These are phyloP conservation scores for Sternarchorhynchus goeldii DNA, from an alignment of 2,797 vertebrate species.

Conservation along the genomic window DNA sequence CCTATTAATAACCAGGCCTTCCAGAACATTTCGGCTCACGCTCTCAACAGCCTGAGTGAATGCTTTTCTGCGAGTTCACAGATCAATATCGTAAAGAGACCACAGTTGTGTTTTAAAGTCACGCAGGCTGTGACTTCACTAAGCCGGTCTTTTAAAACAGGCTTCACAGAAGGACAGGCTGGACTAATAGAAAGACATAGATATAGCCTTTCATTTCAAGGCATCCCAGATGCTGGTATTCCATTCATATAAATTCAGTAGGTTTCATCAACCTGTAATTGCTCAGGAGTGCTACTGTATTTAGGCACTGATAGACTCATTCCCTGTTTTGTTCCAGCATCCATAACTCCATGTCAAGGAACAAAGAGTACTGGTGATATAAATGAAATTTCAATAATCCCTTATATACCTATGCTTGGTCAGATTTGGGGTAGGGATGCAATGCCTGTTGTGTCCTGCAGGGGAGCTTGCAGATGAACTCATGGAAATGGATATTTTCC, in stretches of 20 bases:
- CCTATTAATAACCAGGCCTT: conserved; percentile 34
- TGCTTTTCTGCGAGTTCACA: conserved; percentile 22
- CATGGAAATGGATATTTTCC: conserved; percentile 29
- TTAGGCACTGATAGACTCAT: conserved; percentile 66
- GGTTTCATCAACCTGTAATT: conserved; percentile 12
- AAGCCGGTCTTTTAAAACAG: conserved; percentile 32
- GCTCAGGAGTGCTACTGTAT: conserved; percentile 50
- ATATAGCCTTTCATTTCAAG: conserved; percentile 54
- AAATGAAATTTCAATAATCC: conserved; percentile 57
- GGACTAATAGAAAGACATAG: conserved; percentile 51
- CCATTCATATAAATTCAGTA: conserved; percentile 31
- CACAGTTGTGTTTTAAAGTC: conserved; percentile 27
- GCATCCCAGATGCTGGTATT: conserved; percentile 71
- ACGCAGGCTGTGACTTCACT: conserved; percentile 15
- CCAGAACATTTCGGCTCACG: conserved; percentile 11
- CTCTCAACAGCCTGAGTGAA: conserved; percentile 26
- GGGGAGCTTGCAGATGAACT: conserved; percentile 48
- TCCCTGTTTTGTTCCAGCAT: conserved; percentile 43
- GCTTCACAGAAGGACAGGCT: conserved; percentile 56
- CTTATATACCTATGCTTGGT: conserved; percentile 52
- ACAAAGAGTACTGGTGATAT: conserved; percentile 38
- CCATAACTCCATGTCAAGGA: conserved; percentile 46
- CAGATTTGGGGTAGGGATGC: conserved; percentile 38
- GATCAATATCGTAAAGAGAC: conserved; percentile 22
- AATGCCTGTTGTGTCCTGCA: conserved; percentile 51